phyloP scores from a whole-genome alignment of 2,797 vertebrate genomes.

The Siniperca scherzeri region DNA sequence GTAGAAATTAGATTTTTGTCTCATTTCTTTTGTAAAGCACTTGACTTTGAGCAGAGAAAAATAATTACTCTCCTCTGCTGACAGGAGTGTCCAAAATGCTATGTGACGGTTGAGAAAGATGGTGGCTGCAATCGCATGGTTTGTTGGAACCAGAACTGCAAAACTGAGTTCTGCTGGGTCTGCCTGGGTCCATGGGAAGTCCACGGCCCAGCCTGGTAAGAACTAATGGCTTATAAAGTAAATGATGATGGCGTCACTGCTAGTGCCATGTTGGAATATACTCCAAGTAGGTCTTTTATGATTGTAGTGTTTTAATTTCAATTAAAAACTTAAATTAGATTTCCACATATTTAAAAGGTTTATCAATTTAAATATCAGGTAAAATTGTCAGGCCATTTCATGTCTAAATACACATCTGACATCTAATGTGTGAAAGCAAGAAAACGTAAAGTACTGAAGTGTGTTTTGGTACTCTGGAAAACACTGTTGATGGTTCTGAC shows the following conservation, averaged over 20 bases:
- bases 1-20: neutral
- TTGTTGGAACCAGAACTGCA: constrained; percentile 99
- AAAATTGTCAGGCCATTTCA: neutral
- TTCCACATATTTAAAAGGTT: no score
- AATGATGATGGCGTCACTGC: neutral
- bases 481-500: constrained; percentile 42
- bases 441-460: neutral
- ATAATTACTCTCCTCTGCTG: neutral
- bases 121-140: constrained; percentile 99
- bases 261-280: neutral
- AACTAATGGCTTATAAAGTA: constrained; percentile 37
- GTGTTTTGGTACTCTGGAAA: constrained; percentile 3
- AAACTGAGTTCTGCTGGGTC: constrained; percentile 99
- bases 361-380: neutral
- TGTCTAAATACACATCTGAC: neutral
- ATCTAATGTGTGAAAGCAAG: neutral
- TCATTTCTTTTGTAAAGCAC: neutral
- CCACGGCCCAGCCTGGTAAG: constrained; percentile 98
- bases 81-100: constrained; percentile 99
- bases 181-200: constrained; percentile 99
- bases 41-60: neutral
- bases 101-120: constrained; percentile 99
- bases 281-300: neutral
- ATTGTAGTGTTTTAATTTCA: neutral
- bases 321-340: neutral